Evolutionary conservation across 2,888 invertebrate genomes (phyloP), one percentile per base, ranked within the genome.

Genomic region (Trachelus tabidus): DNA sequence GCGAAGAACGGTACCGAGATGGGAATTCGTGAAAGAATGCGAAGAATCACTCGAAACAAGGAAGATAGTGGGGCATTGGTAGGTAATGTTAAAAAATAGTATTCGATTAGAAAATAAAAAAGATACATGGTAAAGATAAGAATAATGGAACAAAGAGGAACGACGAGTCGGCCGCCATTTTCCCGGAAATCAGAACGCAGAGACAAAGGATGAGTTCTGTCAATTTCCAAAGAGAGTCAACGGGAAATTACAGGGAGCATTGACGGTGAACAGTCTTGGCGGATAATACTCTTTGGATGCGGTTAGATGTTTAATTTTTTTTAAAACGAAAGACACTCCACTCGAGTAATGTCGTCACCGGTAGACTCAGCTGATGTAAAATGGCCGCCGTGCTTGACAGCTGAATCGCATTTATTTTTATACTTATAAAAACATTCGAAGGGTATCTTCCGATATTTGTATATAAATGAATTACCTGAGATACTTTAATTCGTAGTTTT

Each of bases 331-430:
- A 83, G 85, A 85, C 79, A 40, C 56, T 85, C 82, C 84, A 84
- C 82, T 85, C 84, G 12, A 12, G 23, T 78, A 69, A 73, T 85
- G 82, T 84, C 85, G 80, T 85, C 84, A 81, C 85, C 83, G 81
- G 85, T 85, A 85, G 84, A 83, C 84, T 82, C 84, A 85, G 84
- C 85, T 86, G 86, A 85, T 83, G 83, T 76, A 83, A 85, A 83
- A 86, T 85, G 86, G 84, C 84, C 83, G 83, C 80, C 33, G 68
- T 69, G 78, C 79, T 76, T 86, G 86, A 86, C 86, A 86, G 86
- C 84, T 84, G 84, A 82, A 56, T 23, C 56, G 56, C 56, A 56
- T 56, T 56, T 23, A 56, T 23, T 9, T 56, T 23, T 56, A 56
- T 23, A 23, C 23, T 56, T 23, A 2, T 23, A 56, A 23, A 9